Evolutionary conservation across 2,113 vertebrate genomes (phyloP).

Genomic region (Zapornia atra): DNA sequence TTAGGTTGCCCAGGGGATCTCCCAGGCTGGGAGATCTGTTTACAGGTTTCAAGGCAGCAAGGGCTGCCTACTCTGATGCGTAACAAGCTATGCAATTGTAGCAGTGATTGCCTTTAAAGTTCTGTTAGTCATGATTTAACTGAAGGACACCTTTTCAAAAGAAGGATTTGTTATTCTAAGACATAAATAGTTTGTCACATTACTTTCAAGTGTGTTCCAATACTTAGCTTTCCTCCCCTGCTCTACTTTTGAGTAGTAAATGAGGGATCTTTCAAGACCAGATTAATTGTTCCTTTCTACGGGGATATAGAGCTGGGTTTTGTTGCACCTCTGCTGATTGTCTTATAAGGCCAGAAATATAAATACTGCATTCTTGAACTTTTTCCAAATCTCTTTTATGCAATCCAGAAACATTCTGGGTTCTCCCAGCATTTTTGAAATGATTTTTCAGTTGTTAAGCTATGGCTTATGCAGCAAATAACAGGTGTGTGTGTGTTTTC

Average conservation of each 20-base stretch:
- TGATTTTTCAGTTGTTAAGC: not conserved
- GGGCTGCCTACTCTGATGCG: fast-evolving
- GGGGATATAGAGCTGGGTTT: not conserved
- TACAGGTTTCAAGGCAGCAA: not conserved
- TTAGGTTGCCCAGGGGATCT: not conserved
- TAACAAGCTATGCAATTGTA: not conserved
- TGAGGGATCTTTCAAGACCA: not conserved
- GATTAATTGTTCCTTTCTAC: not conserved
- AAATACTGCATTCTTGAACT: not conserved
- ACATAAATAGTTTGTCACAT: not conserved
- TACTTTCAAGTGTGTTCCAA: not conserved
- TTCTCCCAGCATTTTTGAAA: not conserved
- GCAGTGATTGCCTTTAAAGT: not conserved
- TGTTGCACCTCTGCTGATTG: not conserved
- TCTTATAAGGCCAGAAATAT: not conserved
- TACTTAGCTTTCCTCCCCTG: not conserved
- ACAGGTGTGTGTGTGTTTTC: slow-evolving; percentile 67
- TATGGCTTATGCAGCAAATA: slow-evolving; percentile 37
- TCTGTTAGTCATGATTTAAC: not conserved
- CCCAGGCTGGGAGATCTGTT: not conserved
- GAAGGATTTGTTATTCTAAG: not conserved
- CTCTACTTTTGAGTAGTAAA: not conserved
- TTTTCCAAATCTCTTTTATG: not conserved
- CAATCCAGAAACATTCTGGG: not conserved
- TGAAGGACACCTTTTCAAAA: not conserved